Evolutionary conservation across 2,888 invertebrate genomes (phyloP), one percentile per base, ranked within the genome.

Genomic region (Lottia scabra): DNA sequence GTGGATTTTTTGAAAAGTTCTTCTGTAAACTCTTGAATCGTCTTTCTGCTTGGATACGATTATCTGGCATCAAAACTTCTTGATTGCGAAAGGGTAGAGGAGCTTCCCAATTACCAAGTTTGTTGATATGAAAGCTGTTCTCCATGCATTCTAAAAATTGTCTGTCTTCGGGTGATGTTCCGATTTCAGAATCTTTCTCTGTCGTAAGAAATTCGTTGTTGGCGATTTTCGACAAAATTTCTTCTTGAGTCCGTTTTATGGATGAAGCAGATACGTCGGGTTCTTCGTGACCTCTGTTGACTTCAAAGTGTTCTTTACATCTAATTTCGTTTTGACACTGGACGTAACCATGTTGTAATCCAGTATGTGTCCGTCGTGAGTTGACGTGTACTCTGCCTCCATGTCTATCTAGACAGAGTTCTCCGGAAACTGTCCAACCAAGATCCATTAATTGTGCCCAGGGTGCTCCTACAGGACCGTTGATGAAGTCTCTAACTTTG

Each of bases 71-170:
- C 19, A n/a, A 10, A 8, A 56, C 56, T 10, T 56, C 56, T 2
- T n/a, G 19, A 56, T 56, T 56, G n/a, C 19, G 56, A 56, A 56
- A 56, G 12, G 56, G 4, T 23, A 56, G 23, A 56, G 56, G 56
- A 19, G 56, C 56, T 56, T 56, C 56, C 56, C 56, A 56, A 23
- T 56, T 56, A 56, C 56, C 56, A n/a, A 10, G n/a, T 56, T 56
- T 23, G 23, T 56, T 19, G n/a, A 19, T 56, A 56, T 56, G 56
- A 23, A 56, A 56, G 23, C 56, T 16, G 19, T 56, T n/a, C 56
- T 56, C 56, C 56, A 56, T 56, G 19, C n/a, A 23, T n/a, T 56
- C 23, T 8, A 56, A 19, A 23, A 19, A 56, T 10, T 19, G 56
- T 19, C 56, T n/a, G 23, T 56, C 56, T 56, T 56, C 56, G 13